Conservation (phyloP, 2,888 invertebrate species). For the Phlogophora meticulosa region DNA sequence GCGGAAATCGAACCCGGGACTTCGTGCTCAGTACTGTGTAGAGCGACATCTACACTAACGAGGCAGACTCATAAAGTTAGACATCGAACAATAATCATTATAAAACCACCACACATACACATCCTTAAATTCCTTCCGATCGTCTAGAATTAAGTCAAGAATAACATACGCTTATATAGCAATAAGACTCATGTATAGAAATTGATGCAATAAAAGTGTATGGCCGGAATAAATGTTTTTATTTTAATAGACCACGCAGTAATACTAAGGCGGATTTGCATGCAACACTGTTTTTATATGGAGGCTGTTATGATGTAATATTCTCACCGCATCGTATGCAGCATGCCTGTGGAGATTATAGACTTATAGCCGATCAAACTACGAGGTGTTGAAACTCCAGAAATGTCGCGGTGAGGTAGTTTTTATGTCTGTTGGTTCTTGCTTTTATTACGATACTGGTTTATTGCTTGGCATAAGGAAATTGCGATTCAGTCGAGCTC, state of each 20-base stretch:
- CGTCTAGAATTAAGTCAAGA: conserved; percentile 14
- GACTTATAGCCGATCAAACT: not conserved
- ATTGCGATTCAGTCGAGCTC: too few relatives aligned
- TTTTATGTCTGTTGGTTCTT: not conserved
- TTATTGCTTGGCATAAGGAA: not conserved
- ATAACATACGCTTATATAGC: conserved; percentile 26
- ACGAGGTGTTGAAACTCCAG: not conserved
- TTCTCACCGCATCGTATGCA: conserved; percentile 16
- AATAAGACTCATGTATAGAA: conserved; percentile 41
- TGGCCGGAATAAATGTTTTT: conserved; percentile 49
- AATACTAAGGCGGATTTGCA: conserved; percentile 43
- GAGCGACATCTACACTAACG: too few relatives aligned
- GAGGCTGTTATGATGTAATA: conserved; percentile 21
- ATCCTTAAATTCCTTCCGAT: conserved; percentile 27
- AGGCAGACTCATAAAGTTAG: too few relatives aligned
- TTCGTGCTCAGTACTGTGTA: too few relatives aligned
- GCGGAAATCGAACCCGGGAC: too few relatives aligned
- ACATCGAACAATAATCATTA: not conserved
- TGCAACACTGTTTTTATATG: conserved; percentile 56
- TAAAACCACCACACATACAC: not conserved
- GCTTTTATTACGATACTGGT: conserved; percentile 3
- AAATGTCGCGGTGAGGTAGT: not conserved
- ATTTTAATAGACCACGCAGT: conserved; percentile 52
- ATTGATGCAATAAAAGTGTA: conserved; percentile 46
- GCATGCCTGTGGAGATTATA: conserved; percentile 8